Evolutionary conservation across 2,797 vertebrate species (phyloP).

Genomic region (Hippoglossus hippoglossus): DNA sequence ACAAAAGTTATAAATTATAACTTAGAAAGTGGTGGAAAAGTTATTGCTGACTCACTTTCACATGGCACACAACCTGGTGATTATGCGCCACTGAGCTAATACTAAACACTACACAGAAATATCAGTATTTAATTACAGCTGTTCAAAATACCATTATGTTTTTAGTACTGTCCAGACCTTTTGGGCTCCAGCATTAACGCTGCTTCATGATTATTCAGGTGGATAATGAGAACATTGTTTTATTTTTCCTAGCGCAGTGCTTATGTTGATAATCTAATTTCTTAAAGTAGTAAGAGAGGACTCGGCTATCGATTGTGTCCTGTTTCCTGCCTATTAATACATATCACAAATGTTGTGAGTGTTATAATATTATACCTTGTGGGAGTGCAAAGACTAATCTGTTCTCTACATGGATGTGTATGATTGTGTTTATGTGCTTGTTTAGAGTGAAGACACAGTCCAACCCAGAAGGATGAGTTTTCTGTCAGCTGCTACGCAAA

Average conservation of each 20-base stretch:
- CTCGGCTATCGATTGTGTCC: slow-evolving; percentile 6
- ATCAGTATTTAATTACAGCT: background rate
- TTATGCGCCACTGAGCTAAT: no score
- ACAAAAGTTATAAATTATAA: no score
- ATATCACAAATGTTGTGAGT: background rate
- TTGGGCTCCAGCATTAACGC: background rate
- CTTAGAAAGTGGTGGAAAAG: no score
- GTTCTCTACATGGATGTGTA: background rate
- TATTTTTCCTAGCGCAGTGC: background rate
- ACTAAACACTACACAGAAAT: background rate
- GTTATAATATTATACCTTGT: background rate
- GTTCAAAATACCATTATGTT: background rate
- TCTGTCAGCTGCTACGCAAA: slow-evolving; percentile 82
- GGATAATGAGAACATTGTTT: background rate
- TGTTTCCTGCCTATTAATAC: slow-evolving; percentile 7
- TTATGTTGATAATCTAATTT: slow-evolving; percentile 2
- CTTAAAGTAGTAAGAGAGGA: background rate
- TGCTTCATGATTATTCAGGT: background rate
- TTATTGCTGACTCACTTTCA: no score
- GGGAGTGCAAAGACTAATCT: background rate
- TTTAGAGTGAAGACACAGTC: slow-evolving; percentile 53
- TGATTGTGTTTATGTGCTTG: slow-evolving; percentile 18
- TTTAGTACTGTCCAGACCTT: slow-evolving; percentile 4
- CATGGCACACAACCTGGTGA: no score
- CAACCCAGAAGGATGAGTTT: slow-evolving; percentile 49